Conservation (phyloP, 2,888 invertebrate genomes). For the Germaria angustata region DNA sequence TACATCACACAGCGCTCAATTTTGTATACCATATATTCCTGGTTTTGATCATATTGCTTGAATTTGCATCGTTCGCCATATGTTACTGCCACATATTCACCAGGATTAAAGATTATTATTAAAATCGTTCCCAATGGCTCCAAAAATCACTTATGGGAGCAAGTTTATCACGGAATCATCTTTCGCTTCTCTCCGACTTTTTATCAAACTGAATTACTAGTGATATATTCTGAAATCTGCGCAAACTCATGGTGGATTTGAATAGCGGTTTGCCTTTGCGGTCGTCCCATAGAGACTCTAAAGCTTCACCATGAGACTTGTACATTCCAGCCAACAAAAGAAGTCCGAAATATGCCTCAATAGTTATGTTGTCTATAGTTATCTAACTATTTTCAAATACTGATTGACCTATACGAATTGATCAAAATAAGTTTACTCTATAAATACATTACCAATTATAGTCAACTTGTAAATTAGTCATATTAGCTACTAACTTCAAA, state of each 20-base stretch:
- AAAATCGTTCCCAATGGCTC: not conserved
- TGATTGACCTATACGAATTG: not conserved
- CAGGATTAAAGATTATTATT: not conserved
- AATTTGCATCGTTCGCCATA: slow-evolving; percentile 7
- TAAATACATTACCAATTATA: too few species aligned
- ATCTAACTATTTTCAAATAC: too few species aligned
- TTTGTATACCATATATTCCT: slow-evolving; percentile 8
- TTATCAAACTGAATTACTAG: not conserved
- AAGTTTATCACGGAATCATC: too few species aligned
- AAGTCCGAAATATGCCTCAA: too few species aligned
- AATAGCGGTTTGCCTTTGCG: not conserved
- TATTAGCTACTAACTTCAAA: too few species aligned
- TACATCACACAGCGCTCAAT: slow-evolving; percentile 1
- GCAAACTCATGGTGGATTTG: too few species aligned
- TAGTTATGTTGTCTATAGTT: too few species aligned
- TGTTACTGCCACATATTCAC: not conserved
- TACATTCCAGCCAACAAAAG: too few species aligned
- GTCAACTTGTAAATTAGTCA: too few species aligned
- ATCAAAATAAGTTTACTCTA: too few species aligned
- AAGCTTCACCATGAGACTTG: too few species aligned
- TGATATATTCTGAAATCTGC: not conserved
- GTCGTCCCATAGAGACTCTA: not conserved
- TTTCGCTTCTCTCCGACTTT: too few species aligned
- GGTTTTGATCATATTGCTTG: slow-evolving; percentile 3
- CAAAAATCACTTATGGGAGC: not conserved